A percentile compares a stretch with the other conserved stretches of the same genome.
phyloP scores from a whole-genome alignment of 2,113 vertebrate species.

The Tautogolabrus adspersus region DNA sequence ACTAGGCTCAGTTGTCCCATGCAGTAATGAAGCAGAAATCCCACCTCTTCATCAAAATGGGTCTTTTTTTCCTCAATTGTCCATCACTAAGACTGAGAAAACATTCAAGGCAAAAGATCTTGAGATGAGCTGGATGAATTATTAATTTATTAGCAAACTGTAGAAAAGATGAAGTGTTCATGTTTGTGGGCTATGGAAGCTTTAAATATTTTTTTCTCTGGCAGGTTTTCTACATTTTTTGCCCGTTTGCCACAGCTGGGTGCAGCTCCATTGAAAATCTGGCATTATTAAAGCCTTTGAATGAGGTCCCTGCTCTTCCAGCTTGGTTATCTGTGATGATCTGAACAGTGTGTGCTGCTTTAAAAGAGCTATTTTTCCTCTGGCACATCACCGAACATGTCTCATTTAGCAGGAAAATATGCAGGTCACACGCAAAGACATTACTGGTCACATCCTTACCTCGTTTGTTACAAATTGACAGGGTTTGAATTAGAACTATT shows the following conservation, averaged over 20 bases:
- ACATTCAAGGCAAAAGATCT: constrained; percentile 34
- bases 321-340: constrained; percentile 81
- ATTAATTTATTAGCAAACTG: constrained; percentile 55
- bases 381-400: constrained; percentile 78
- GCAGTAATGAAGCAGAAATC: too few species aligned
- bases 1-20: too few species aligned
- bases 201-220: constrained; percentile 35
- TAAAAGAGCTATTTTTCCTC: constrained; percentile 78
- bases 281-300: constrained; percentile 76
- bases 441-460: constrained; percentile 74
- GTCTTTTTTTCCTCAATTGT: constrained; percentile 33
- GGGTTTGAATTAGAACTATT: constrained; percentile 74
- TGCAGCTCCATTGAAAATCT: constrained; percentile 61
- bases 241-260: constrained; percentile 31
- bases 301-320: constrained; percentile 76
- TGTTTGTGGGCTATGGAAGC: constrained; percentile 15
- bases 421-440: constrained; percentile 76
- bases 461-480: constrained; percentile 71
- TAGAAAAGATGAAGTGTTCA: constrained; percentile 15
- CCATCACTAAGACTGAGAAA: background rate
- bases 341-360: constrained; percentile 78
- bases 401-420: constrained; percentile 79
- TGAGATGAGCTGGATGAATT: constrained; percentile 52
- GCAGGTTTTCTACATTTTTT: constrained; percentile 5
- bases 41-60: constrained; percentile 35